These are phyloP conservation scores for Apis cerana DNA, from an alignment of 1,140 invertebrate species.

Conservation along the genomic window DNA sequence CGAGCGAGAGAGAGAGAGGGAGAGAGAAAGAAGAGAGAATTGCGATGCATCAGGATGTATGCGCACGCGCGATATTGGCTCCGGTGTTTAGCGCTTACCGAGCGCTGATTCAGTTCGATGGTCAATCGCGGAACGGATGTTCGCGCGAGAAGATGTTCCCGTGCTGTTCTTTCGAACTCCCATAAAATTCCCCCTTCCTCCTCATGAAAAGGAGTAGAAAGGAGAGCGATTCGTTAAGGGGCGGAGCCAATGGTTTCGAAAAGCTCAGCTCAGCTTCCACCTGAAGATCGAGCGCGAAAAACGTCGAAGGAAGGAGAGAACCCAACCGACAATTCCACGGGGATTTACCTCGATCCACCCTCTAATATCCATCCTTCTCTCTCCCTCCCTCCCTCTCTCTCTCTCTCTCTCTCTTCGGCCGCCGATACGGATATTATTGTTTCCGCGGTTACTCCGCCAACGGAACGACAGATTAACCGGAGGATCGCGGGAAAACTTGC, in stretches of 20 bases:
- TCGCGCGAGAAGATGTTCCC: background rate
- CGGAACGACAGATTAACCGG: conserved; percentile 17
- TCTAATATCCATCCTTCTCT: background rate
- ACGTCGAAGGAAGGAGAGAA: background rate
- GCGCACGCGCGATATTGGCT: conserved; percentile 66
- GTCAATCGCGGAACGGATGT: conserved; percentile 18
- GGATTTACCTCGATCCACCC: conserved; percentile 3
- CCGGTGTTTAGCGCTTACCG: conserved; percentile 70
- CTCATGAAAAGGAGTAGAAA: background rate
- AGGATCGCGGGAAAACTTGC: conserved; percentile 2
- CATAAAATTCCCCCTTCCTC: conserved; percentile 2
- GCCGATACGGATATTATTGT: conserved; percentile 32
- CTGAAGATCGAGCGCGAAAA: conserved; percentile 32
- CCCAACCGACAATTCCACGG: background rate
- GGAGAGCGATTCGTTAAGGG: conserved; percentile 12
- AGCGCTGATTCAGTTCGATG: conserved; percentile 73
- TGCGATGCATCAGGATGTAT: conserved; percentile 65
- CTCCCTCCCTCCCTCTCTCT: no score
- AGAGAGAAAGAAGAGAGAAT: conserved; percentile 36
- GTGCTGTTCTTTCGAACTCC: background rate
- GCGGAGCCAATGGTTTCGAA: conserved; percentile 18
- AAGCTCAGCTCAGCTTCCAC: conserved; percentile 27
- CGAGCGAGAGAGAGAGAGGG: conserved; percentile 10
- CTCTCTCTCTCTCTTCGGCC: background rate
- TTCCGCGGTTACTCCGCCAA: conserved; percentile 7